Conservation (phyloP, 1,140 invertebrate genomes). For the Eurytemora carolleeae region DNA sequence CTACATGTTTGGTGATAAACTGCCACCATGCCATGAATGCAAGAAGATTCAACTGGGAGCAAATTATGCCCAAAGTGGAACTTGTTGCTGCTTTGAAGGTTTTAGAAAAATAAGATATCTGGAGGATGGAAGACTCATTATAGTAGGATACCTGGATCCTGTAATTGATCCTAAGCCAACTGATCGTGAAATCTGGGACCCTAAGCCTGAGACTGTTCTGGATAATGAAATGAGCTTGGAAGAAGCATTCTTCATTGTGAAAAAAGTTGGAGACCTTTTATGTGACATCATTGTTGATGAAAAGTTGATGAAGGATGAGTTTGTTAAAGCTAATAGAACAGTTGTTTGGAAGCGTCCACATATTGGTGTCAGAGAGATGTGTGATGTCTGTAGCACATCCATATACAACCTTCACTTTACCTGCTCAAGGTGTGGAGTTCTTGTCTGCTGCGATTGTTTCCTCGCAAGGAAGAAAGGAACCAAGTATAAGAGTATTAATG, state of each 20-base stretch:
- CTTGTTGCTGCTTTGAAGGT: neutral
- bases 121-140: neutral
- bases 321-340: neutral
- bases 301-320: neutral
- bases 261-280: neutral
- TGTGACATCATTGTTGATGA: neutral
- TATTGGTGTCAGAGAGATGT: constrained; percentile 79
- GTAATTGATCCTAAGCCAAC: neutral
- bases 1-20: no score
- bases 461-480: neutral
- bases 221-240: neutral
- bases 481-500: neutral
- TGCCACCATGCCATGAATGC: neutral
- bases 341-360: neutral
- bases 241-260: neutral
- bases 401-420: constrained; percentile 96
- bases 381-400: constrained; percentile 92
- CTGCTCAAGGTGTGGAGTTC: constrained; percentile 88
- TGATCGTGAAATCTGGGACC: neutral
- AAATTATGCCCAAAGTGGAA: neutral
- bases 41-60: neutral
- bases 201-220: neutral
- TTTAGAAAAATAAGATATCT: neutral
- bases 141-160: neutral
- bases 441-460: constrained; percentile 91